These are phyloP conservation scores for Brachymystax lenok DNA, from an alignment of 2,797 vertebrate species.

Conservation along the genomic window DNA sequence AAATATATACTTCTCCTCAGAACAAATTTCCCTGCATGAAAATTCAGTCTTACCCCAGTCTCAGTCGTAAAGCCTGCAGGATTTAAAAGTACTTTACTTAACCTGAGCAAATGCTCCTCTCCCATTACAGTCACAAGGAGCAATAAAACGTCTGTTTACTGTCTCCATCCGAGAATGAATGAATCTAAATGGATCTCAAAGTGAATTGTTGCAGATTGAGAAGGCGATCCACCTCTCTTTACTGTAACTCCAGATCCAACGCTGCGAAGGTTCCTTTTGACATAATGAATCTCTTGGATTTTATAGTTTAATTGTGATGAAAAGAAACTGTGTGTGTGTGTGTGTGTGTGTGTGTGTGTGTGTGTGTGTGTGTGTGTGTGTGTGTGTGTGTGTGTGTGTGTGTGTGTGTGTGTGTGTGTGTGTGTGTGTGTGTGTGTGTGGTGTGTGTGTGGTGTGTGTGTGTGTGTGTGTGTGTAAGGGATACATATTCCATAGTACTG, in stretches of 20 bases:
- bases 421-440: slow-evolving; percentile 1
- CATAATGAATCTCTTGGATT: background rate
- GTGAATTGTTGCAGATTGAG: slow-evolving; percentile 39
- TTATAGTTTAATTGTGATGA: background rate
- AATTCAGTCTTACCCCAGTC: slow-evolving; percentile 35
- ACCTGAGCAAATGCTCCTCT: slow-evolving; percentile 64
- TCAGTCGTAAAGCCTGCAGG: slow-evolving; percentile 42
- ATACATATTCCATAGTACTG: background rate
- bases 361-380: slow-evolving; percentile 1
- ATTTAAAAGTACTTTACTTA: slow-evolving; percentile 51
- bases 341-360: background rate
- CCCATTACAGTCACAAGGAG: slow-evolving; percentile 44
- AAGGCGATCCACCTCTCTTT: slow-evolving; percentile 38
- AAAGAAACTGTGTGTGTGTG: background rate
- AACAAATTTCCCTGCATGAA: slow-evolving; percentile 47
- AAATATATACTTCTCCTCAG: slow-evolving; percentile 42
- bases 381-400: background rate
- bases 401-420: background rate
- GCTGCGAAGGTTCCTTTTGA: background rate
- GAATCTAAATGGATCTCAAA: slow-evolving; percentile 54
- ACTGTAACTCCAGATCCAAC: slow-evolving; percentile 28
- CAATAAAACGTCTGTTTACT: slow-evolving; percentile 68
- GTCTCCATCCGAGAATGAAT: slow-evolving; percentile 56
- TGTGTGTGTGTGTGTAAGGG: background rate
- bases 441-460: background rate